phyloP scores from a whole-genome alignment of 2,888 invertebrate species.

The Drosophila anceps region DNA sequence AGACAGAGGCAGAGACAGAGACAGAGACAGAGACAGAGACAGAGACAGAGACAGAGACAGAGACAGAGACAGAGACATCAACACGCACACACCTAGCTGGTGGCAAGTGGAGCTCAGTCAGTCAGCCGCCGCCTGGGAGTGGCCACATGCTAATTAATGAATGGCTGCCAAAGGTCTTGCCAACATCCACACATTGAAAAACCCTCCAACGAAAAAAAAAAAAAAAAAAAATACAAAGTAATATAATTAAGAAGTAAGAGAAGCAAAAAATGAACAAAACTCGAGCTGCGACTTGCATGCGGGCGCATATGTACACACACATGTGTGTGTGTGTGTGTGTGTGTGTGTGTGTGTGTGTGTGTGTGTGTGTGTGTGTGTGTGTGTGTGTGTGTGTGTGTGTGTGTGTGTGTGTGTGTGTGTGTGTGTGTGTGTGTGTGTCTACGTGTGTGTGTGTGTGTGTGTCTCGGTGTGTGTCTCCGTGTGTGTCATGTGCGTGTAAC shows the following conservation, averaged over 20 bases:
- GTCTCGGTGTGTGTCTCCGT: too few relatives aligned
- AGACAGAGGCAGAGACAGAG: slow-evolving; percentile 6
- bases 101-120: slow-evolving; percentile 25
- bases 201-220: slow-evolving; percentile 4
- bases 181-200: slow-evolving; percentile 26
- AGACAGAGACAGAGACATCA: background rate
- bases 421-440: slow-evolving; percentile 22
- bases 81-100: slow-evolving; percentile 19
- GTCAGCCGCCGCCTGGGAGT: slow-evolving; percentile 54
- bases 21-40: background rate
- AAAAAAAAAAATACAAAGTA: slow-evolving; percentile 14
- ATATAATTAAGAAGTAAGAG: slow-evolving; percentile 24
- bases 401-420: slow-evolving; percentile 15
- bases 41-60: background rate
- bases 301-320: slow-evolving; percentile 43
- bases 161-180: slow-evolving; percentile 63
- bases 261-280: slow-evolving; percentile 7
- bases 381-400: slow-evolving; percentile 20
- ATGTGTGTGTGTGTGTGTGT: slow-evolving; percentile 6
- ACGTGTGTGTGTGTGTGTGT: slow-evolving; percentile 5
- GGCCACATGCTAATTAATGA: slow-evolving; percentile 79
- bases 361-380: slow-evolving; percentile 10
- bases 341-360: slow-evolving; percentile 26
- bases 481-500: slow-evolving; percentile 38
- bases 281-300: slow-evolving; percentile 64